Conservation (phyloP, 2,797 vertebrate genomes). For the Sternotherus odoratus region DNA sequence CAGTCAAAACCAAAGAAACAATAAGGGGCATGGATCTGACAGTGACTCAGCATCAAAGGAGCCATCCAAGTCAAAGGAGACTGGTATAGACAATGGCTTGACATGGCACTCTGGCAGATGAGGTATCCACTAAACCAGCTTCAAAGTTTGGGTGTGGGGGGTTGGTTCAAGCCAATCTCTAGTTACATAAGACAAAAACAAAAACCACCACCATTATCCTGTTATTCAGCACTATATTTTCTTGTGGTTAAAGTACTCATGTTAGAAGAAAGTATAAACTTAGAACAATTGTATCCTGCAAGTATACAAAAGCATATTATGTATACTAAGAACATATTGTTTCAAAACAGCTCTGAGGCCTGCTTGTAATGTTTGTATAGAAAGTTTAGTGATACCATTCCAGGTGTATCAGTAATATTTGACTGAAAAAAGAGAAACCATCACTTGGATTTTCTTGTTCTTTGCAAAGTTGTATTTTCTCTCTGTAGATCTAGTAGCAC, state of each 20-base stretch:
- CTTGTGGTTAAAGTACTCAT: conserved; percentile 31
- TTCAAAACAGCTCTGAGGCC: conserved; percentile 60
- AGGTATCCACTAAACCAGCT: background rate
- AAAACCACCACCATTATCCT: background rate
- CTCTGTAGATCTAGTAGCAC: conserved; percentile 41
- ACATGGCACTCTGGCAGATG: background rate
- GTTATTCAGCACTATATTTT: background rate
- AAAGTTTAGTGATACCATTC: conserved; percentile 37
- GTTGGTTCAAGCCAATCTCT: conserved; percentile 17
- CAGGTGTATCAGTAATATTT: conserved; percentile 13
- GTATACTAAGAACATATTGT: conserved; percentile 58
- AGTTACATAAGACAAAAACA: conserved; percentile 20
- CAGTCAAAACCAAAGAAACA: background rate
- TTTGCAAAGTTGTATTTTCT: background rate
- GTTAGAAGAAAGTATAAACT: conserved; percentile 34
- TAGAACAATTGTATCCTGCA: conserved; percentile 47
- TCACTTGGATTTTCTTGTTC: background rate
- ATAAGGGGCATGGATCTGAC: background rate
- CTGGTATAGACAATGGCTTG: background rate
- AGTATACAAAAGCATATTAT: conserved; percentile 60
- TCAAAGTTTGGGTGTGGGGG: background rate
- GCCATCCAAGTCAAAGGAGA: background rate
- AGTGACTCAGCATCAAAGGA: background rate
- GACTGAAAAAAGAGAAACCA: conserved; percentile 11
- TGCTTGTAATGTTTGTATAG: conserved; percentile 49